Evolutionary conservation across 1,140 invertebrate species (phyloP).

Genomic region (Thalassaphorura encarpata): DNA sequence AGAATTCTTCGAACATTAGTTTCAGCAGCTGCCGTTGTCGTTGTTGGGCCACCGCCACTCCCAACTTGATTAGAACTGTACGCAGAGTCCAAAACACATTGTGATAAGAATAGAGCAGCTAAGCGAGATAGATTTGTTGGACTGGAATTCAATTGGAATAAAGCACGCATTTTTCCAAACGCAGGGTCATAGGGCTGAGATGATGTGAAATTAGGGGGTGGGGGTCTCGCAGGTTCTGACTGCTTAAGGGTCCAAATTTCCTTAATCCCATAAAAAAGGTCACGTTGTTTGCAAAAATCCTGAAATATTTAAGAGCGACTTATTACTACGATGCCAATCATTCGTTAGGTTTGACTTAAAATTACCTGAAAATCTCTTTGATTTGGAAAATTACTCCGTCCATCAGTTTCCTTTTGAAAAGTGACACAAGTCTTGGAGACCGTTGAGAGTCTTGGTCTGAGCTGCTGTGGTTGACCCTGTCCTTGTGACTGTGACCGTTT

Average conservation of each 20-base stretch:
- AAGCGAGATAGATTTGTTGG: slow-evolving; percentile 25
- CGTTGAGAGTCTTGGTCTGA: too few species aligned
- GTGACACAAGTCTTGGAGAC: slow-evolving; percentile 45
- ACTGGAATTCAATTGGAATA: slow-evolving; percentile 24
- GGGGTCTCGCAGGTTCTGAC: slow-evolving; percentile 31
- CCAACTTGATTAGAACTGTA: not conserved
- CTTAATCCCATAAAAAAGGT: slow-evolving; percentile 65
- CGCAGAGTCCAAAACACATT: slow-evolving; percentile 25
- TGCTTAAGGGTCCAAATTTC: slow-evolving; percentile 47
- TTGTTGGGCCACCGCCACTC: not conserved
- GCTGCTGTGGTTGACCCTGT: too few species aligned
- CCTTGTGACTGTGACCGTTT: too few species aligned
- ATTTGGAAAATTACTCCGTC: slow-evolving; percentile 65
- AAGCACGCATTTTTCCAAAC: slow-evolving; percentile 10
- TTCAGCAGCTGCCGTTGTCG: slow-evolving; percentile 9
- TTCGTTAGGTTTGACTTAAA: too few species aligned
- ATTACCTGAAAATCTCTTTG: slow-evolving; percentile 60
- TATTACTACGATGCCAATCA: too few species aligned
- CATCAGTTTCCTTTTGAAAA: slow-evolving; percentile 68
- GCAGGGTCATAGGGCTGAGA: slow-evolving; percentile 1
- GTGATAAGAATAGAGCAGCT: slow-evolving; percentile 19
- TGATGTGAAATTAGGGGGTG: not conserved
- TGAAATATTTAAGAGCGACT: too few species aligned
- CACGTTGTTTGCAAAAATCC: slow-evolving; percentile 69
- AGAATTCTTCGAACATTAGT: slow-evolving; percentile 21